Conservation (phyloP, 53 echinoderm and acorn worm species). For the Echinometra lucunter region DNA sequence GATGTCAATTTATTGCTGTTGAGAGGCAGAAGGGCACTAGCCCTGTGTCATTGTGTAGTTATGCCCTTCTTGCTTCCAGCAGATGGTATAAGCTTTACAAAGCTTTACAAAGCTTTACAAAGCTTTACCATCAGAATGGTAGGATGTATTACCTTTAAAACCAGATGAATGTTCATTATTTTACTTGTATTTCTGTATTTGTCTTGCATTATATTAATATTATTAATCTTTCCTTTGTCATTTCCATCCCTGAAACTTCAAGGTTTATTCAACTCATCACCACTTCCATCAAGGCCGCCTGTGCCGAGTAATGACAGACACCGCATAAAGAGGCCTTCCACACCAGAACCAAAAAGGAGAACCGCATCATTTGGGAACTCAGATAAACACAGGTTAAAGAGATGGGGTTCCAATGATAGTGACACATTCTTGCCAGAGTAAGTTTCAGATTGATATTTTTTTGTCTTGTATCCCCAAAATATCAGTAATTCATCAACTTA, state of each 20-base stretch:
- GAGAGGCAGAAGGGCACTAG: no score
- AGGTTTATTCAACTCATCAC: constrained; percentile 89
- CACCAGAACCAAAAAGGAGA: constrained; percentile 87
- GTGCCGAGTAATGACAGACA: constrained; percentile 74
- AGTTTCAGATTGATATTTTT: constrained; percentile 56
- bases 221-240: not conserved
- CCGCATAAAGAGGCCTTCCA: constrained; percentile 74
- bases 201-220: not conserved
- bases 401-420: constrained; percentile 94
- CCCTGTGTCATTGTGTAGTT: no score
- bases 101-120: no score
- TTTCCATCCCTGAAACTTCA: not conserved
- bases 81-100: no score
- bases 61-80: no score
- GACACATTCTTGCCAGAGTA: constrained; percentile 83
- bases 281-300: constrained; percentile 93
- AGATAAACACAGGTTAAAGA: constrained; percentile 79
- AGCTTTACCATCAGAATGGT: no score
- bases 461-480: not conserved
- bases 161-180: no score
- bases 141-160: no score
- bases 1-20: no score
- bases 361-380: constrained; percentile 73
- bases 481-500: not conserved
- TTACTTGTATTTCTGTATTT: no score